Evolutionary conservation across 2,797 vertebrate species (phyloP), one percentile per base, ranked within the genome.

Genomic region (Pseudopleuronectes americanus): DNA sequence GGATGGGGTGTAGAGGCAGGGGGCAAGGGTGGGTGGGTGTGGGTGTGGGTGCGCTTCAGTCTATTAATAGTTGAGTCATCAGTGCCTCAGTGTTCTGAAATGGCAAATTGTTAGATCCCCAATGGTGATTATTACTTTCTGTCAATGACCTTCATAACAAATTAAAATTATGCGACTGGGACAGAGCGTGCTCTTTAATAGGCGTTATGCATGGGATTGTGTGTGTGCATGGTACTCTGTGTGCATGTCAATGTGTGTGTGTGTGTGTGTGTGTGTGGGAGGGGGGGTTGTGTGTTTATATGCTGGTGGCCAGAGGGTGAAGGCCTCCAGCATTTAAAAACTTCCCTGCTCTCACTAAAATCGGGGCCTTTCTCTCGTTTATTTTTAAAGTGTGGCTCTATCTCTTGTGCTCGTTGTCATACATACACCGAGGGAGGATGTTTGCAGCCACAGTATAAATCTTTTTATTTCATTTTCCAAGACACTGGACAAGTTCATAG

Each of bases 81-180:
- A 87, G 84, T 83, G 93, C 82, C 69, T 83, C 90, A 92, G 92
- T 91, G 92, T 91, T 93, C 93, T 90, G 90, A 96, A 96, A 95
- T 93, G 93, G 91, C 92, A 95, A 94, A 94, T 92, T 90, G 92
- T 94, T 95, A 91, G 90, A 94, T 93, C 93, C 90, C 86, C 92
- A 91, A 92, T 90, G 91, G 93, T 94, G 93, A 90, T 90, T 87
- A 93, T 94, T 94, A 91, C 89, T 95, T 93, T 92, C 93, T 93
- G 89, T 92, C 90, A 80, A 92, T 95, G 95, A 96, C 94, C 93
- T 96, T 96, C 95, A 92, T 92, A 74, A 93, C 84, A 93, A 95
- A 95, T 93, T 95, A 95, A 89, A 92, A 94, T 95, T 95, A 95
- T 93, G 92, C 87, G 93, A 93, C 93, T 93, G 94, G 94, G 92